Percentiles rank a stretch among this genome's conserved stretches.
These are phyloP conservation scores for Lutjanus argentimaculatus DNA, from an alignment of 2,797 vertebrate species.

Conservation along the genomic window DNA sequence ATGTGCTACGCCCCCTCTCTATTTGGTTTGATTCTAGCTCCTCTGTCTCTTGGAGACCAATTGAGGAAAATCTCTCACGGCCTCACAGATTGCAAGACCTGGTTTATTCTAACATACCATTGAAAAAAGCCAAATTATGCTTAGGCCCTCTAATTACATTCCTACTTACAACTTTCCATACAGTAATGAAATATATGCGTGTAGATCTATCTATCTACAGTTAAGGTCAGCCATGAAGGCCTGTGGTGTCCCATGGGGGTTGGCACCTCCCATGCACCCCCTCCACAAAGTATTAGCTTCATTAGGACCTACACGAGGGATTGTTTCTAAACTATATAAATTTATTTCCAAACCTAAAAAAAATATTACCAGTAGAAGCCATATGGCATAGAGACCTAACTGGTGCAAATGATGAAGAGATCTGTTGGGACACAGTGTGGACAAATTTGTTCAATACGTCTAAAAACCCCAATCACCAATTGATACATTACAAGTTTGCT, in stretches of 20 bases:
- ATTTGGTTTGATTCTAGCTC: too few relatives aligned
- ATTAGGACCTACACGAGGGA: too few relatives aligned
- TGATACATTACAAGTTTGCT: neutral
- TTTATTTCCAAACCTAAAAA: neutral
- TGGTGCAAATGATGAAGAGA: neutral
- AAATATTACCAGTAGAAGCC: neutral
- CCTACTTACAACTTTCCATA: too few relatives aligned
- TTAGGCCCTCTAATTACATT: too few relatives aligned
- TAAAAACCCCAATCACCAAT: neutral
- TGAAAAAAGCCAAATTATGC: neutral
- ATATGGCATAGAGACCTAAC: neutral
- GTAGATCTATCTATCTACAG: too few relatives aligned
- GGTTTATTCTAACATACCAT: neutral
- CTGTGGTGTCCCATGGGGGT: too few relatives aligned
- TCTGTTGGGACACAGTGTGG: neutral
- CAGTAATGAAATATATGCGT: too few relatives aligned
- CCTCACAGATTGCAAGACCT: slow-evolving; percentile 2
- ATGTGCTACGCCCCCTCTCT: too few relatives aligned
- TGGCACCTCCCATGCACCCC: too few relatives aligned
- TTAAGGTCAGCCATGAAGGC: too few relatives aligned
- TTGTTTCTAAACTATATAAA: too few relatives aligned
- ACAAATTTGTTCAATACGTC: neutral
- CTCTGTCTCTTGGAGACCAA: slow-evolving; percentile 4
- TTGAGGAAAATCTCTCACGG: neutral
- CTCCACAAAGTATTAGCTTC: too few relatives aligned